Evolutionary conservation across 2,113 vertebrate species (phyloP).

Genomic region (Scartelaos histophorus): DNA sequence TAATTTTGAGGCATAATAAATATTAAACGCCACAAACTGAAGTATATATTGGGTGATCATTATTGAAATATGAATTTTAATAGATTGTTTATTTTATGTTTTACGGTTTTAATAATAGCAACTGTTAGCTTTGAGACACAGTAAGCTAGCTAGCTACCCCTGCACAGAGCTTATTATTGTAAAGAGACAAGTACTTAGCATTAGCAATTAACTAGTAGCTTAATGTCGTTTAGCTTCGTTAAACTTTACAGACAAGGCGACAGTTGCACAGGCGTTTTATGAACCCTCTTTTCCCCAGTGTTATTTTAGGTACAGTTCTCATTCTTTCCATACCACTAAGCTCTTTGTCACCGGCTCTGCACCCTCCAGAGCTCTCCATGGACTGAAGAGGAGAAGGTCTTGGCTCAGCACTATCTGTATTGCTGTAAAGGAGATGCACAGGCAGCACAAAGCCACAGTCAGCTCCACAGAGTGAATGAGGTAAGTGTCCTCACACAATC

Average conservation of each 20-base stretch:
- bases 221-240: conserved; percentile 57
- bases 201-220: conserved; percentile 46
- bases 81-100: too few species aligned
- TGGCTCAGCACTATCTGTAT: conserved; percentile 61
- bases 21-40: too few species aligned
- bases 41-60: too few species aligned
- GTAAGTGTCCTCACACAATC: conserved; percentile 22
- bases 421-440: conserved; percentile 57
- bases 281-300: conserved; percentile 6
- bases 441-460: conserved; percentile 40
- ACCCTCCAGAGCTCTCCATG: conserved; percentile 9
- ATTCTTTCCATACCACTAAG: conserved; percentile 16
- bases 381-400: conserved; percentile 27
- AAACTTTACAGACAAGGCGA: conserved; percentile 39
- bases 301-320: background rate
- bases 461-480: conserved; percentile 14
- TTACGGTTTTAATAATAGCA: too few species aligned
- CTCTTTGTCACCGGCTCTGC: background rate
- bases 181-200: conserved; percentile 41
- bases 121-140: too few species aligned
- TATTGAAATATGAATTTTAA: too few species aligned
- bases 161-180: too few species aligned
- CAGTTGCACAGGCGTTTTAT: conserved; percentile 36
- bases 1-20: too few species aligned
- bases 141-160: too few species aligned